These are phyloP conservation scores for Ichneumon xanthorius DNA, from an alignment of 2,888 invertebrate genomes.

Conservation along the genomic window DNA sequence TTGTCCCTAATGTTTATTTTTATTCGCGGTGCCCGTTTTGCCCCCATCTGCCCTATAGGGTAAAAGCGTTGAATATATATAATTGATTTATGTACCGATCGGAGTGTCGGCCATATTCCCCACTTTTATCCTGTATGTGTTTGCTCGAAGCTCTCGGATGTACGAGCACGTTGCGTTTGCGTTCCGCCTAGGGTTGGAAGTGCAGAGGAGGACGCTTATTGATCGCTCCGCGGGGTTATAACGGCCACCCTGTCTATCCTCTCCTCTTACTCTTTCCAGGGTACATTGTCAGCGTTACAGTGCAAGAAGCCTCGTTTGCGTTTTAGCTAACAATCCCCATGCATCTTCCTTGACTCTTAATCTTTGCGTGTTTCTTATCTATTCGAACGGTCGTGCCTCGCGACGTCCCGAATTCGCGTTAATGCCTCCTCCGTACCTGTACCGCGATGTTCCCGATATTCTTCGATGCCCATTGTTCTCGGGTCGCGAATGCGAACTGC, in stretches of 20 bases:
- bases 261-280: conserved; percentile 38
- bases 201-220: conserved; percentile 73
- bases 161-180: conserved; percentile 74
- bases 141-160: conserved; percentile 20
- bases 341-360: background rate
- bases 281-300: background rate
- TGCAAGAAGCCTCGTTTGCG: background rate
- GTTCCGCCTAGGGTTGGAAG: conserved; percentile 72
- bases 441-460: background rate
- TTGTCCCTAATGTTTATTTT: no score
- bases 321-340: background rate
- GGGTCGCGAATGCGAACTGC: background rate
- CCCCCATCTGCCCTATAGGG: background rate
- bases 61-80: background rate
- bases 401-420: background rate
- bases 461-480: background rate
- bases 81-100: background rate
- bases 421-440: background rate
- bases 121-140: background rate
- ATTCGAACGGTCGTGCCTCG: background rate
- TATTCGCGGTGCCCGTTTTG: no score
- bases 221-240: conserved; percentile 74
- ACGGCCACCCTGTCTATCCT: conserved; percentile 60
- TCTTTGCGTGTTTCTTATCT: conserved; percentile 17
- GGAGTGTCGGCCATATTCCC: background rate